A percentile compares a stretch with the other conserved stretches of the same genome.
Conservation (phyloP, 2,113 vertebrate genomes). For the Guaruba guarouba region DNA sequence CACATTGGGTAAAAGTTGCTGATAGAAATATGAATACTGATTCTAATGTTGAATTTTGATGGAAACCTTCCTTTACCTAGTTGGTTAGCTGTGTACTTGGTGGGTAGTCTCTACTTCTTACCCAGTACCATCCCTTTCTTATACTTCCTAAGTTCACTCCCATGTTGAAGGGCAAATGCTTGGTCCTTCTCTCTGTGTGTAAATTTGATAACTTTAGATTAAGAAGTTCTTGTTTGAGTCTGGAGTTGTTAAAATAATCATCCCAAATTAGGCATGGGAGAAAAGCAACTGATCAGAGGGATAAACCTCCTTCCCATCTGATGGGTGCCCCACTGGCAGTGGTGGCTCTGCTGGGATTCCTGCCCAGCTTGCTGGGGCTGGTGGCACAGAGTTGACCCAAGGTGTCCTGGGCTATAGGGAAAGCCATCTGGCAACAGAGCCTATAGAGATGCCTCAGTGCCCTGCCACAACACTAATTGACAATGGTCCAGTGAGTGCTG, state of each 20-base stretch:
- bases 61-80: neutral
- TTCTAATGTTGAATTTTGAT: neutral
- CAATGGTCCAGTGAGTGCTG: fast-evolving
- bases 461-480: neutral
- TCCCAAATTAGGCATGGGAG: neutral
- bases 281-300: fast-evolving
- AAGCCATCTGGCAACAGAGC: neutral
- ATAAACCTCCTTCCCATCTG: neutral
- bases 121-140: neutral
- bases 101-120: neutral
- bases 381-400: neutral
- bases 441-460: neutral
- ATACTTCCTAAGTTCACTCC: neutral
- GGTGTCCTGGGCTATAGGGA: neutral
- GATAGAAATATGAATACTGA: neutral
- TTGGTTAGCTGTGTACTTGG: neutral
- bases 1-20: neutral
- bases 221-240: neutral
- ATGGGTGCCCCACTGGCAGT: neutral
- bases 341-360: neutral
- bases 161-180: neutral
- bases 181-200: neutral
- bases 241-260: neutral
- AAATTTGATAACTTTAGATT: neutral
- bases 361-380: neutral